Evolutionary conservation across 1,140 invertebrate species (phyloP), one percentile per base, ranked within the genome.

Genomic region (Drosophila bipectinata): DNA sequence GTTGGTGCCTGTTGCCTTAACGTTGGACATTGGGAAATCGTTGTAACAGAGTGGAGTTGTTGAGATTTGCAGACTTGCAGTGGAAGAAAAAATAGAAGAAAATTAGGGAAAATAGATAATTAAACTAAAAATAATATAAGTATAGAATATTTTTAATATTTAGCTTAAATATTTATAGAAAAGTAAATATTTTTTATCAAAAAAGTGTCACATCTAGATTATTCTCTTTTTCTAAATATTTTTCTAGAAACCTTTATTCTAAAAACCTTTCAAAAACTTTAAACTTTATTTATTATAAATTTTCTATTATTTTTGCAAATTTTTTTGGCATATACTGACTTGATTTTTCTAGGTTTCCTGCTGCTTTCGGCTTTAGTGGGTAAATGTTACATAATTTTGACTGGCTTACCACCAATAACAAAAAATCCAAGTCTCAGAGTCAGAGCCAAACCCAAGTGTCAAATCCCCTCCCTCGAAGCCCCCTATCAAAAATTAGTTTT

Each of bases 321-420:
- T 80, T 85, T 84, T 56, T 21, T 47, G 60, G 32, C 21, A 32
- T 10, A 32, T 32, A 44, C 32, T 78, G 61, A 80, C 77, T 87
- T 80, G 73, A 74, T 76, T 78, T 87, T 87, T 87, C 82, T 87
- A 87, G 83, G 82, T 87, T 87, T 87, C 82, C 83, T 87, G 82
- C 78, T 87, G 78, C 82, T 87, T 87, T 87, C 72, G 75, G 71
- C 82, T 78, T 87, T 79, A 87, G 71, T 87, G 78, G 82, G 82
- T 87, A 87, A 87, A 87, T 87, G 82, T 87, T 87, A 87, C 79
- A 87, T 87, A 87, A 87, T 80, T 47, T 60, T 37, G 9, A 32
- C 59, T 60, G 49, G 47, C 21, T 60, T 18, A 18, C 24, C 32
- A 47, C 45, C 10, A 9, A 24, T 6, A 30, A 41, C 44, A 15